A percentile compares a stretch with the other conserved stretches of the same genome.
These are phyloP conservation scores for Drosophila recens DNA, from an alignment of 2,888 invertebrate species.

Conservation along the genomic window DNA sequence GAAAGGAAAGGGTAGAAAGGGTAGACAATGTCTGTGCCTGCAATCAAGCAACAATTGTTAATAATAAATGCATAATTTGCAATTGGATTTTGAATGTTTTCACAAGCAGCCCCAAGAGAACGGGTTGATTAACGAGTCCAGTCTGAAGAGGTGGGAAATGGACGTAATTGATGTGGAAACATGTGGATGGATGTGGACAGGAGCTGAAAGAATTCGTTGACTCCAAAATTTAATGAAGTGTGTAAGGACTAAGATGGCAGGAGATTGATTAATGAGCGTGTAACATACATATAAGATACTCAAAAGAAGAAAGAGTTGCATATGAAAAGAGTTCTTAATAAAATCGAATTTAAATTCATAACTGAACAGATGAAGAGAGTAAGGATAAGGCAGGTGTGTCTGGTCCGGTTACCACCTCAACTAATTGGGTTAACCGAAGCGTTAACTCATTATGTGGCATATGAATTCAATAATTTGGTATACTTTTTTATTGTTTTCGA, in stretches of 20 bases:
- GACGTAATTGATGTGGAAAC: slow-evolving; percentile 15
- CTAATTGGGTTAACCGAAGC: slow-evolving; percentile 66
- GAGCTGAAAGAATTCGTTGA: slow-evolving; percentile 15
- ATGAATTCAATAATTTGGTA: slow-evolving; percentile 43
- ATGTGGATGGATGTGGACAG: neutral
- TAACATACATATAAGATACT: neutral
- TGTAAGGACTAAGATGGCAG: slow-evolving; percentile 12
- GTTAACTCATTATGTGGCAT: slow-evolving; percentile 67
- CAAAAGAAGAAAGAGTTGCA: neutral
- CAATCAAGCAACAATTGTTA: slow-evolving; percentile 80
- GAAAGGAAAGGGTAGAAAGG: neutral
- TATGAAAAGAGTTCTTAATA: neutral
- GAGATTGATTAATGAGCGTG: slow-evolving; percentile 28
- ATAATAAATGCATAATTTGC: slow-evolving; percentile 82
- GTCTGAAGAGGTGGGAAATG: slow-evolving; percentile 8
- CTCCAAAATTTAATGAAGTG: slow-evolving; percentile 3
- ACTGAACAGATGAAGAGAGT: slow-evolving; percentile 4
- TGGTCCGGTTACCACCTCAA: slow-evolving; percentile 24
- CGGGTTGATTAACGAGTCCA: slow-evolving; percentile 70
- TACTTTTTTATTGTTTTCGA: slow-evolving; percentile 76
- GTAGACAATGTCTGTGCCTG: slow-evolving; percentile 29
- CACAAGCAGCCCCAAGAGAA: slow-evolving; percentile 47
- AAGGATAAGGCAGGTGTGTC: slow-evolving; percentile 38
- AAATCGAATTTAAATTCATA: neutral
- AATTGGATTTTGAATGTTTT: slow-evolving; percentile 78